Percentiles rank a stretch among this genome's conserved stretches.
phyloP scores from a whole-genome alignment of 2,113 vertebrate species.

The Phoxinus phoxinus region DNA sequence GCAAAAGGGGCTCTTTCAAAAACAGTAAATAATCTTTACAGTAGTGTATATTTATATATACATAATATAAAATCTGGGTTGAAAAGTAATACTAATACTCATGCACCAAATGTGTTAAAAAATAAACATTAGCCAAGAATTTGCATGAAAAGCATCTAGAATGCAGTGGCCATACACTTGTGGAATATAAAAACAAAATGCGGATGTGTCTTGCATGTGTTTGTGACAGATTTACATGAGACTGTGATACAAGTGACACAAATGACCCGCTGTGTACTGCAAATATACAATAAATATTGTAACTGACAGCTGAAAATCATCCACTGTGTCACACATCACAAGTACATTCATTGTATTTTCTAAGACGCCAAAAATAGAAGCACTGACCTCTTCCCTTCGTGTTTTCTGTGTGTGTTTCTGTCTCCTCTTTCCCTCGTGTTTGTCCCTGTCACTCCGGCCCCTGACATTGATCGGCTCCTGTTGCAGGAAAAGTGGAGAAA shows the following conservation, averaged over 20 bases:
- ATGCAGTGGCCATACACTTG: background rate
- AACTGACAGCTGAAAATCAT: background rate
- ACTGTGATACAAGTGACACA: background rate
- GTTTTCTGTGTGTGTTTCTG: background rate
- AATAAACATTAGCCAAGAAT: background rate
- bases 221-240: background rate
- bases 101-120: background rate
- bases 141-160: background rate
- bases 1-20: background rate
- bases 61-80: background rate
- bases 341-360: background rate
- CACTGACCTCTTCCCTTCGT: background rate
- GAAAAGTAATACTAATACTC: background rate
- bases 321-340: background rate
- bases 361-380: background rate
- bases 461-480: background rate
- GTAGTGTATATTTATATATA: background rate
- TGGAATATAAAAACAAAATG: background rate
- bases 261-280: background rate
- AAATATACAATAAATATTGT: background rate
- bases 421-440: background rate
- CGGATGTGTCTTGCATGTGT: background rate
- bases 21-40: background rate
- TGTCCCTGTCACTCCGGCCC: background rate
- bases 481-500: background rate